Evolutionary conservation across 30 jellyfish, hydroid and myxozoan genomes (phyloP).

Genomic region (Cassiopea andromeda): DNA sequence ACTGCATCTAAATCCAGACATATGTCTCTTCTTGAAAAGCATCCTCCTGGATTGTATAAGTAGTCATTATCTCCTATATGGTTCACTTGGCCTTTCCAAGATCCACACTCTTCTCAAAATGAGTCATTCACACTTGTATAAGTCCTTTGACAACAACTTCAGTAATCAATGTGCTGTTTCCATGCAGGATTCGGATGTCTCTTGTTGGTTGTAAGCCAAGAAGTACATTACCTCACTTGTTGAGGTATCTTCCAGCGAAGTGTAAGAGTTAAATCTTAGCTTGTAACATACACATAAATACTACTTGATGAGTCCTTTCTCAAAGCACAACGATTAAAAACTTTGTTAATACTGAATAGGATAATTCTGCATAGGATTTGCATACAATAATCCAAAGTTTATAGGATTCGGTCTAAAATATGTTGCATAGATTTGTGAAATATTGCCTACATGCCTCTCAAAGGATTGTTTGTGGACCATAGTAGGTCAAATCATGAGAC

Average conservation of each 20-base stretch:
- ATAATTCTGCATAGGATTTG: background rate
- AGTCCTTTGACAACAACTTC: background rate
- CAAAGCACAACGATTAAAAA: background rate
- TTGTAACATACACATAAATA: background rate
- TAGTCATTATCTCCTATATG: background rate
- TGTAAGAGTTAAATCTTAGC: background rate
- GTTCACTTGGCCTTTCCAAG: background rate
- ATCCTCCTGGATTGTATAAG: background rate
- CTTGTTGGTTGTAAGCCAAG: background rate
- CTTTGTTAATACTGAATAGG: background rate
- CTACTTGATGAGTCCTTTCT: background rate
- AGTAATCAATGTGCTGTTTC: background rate
- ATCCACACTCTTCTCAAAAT: background rate
- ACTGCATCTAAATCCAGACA: background rate
- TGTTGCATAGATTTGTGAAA: background rate
- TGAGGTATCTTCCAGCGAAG: background rate
- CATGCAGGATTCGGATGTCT: background rate
- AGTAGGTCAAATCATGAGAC: background rate
- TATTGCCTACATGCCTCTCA: background rate
- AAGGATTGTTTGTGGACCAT: background rate
- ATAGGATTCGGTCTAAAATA: background rate
- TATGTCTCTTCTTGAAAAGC: background rate
- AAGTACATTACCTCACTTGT: background rate
- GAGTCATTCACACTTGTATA: background rate
- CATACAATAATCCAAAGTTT: background rate